Evolutionary conservation across 2,797 vertebrate genomes (phyloP), one percentile per base, ranked within the genome.

Genomic region (Xenopus petersii): DNA sequence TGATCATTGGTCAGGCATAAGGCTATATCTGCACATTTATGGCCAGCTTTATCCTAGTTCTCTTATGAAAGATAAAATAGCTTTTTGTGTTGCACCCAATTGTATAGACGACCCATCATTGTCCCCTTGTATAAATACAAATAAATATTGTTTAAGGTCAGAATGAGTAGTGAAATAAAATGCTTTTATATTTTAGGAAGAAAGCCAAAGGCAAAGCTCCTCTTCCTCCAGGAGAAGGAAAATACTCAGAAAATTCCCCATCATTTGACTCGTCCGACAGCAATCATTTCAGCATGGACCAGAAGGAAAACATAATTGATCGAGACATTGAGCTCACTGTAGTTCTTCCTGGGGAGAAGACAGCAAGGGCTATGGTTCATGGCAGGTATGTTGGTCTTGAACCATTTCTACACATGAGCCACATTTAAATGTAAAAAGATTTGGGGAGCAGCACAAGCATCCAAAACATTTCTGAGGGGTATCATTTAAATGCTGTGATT

Each of bases 131-230:
- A 42, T 42, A 42, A 42, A 9, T 42, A 42, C 36, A 42, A 42
- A 42, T 42, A 42, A 12, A 51, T 51, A 15, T 51, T 51, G 49
- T 12, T 12, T 12, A 51, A 51, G 15, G 15, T 2, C 49, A 51
- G 6, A 51, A 51, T 51, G 49, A 51, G 15, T 12, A 15, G 49
- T 15, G 15, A 51, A 56, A 56, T 13, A 56, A 17, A 56, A 15
- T 12, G 11, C 16, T 11, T 24, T 60, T 26, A 12, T 13, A 64
- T 70, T 74, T 88, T 81, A 98, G 96, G 90, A 94, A 92, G 88
- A 98, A 95, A 75, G 86, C 89, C 78, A 96, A 96, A 90, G 93
- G 90, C 81, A 97, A 95, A 90, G 96, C 95, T 30, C 96, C 97
- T 0, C 91, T 90, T 83, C 96, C 96, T 69, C 96, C 97, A 33